Conservation (phyloP, 2,888 invertebrate species). For the Papilio elwesi region DNA sequence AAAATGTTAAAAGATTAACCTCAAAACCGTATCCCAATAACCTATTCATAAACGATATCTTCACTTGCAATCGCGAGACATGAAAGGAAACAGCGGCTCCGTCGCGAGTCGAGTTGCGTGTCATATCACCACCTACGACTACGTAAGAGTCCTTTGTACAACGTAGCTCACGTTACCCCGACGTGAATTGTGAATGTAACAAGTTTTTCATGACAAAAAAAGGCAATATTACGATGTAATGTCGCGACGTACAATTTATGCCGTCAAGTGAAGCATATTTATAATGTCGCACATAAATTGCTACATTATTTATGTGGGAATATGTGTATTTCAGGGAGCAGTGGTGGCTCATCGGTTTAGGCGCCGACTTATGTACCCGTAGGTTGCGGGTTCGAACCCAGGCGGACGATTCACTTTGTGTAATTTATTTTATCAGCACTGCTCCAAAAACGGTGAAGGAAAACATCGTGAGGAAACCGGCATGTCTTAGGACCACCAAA, state of each 20-base stretch:
- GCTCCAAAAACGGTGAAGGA: no score
- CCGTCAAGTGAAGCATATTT: conserved; percentile 7
- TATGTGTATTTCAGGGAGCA: no score
- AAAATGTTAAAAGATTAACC: neutral
- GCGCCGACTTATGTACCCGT: no score
- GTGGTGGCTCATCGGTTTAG: no score
- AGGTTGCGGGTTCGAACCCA: no score
- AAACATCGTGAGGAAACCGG: no score
- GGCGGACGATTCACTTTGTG: no score
- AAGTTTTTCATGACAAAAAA: conserved; percentile 6
- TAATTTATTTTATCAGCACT: no score
- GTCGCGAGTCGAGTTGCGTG: conserved; percentile 4
- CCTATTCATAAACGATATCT: conserved; percentile 12
- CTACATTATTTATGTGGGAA: neutral
- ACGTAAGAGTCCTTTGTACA: conserved; percentile 1
- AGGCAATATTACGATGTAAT: conserved; percentile 10
- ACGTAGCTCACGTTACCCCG: neutral
- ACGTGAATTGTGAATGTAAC: neutral
- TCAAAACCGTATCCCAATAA: conserved; percentile 5
- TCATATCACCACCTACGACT: neutral
- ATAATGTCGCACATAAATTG: neutral
- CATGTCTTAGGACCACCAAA: no score
- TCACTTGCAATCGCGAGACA: neutral
- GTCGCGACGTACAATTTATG: neutral
- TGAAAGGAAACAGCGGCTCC: neutral